phyloP scores from a whole-genome alignment of 2,113 vertebrate species.

The Pygoscelis adeliae region DNA sequence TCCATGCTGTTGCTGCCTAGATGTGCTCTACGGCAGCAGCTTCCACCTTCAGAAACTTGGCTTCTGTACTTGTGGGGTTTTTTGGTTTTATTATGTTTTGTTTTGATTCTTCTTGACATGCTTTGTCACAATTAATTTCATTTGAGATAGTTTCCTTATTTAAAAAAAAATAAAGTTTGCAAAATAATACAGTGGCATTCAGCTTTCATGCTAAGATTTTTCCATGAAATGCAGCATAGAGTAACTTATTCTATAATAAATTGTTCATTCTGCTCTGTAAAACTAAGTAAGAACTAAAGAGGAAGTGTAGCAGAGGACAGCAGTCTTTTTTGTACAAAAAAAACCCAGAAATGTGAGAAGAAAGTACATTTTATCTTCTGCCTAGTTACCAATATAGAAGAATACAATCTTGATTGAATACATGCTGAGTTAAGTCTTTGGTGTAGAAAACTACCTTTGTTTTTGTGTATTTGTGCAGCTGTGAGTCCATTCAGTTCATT shows the following conservation, averaged over 20 bases:
- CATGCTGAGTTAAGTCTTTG: neutral
- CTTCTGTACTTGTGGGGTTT: neutral
- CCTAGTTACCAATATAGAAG: neutral
- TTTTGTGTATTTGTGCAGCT: constrained; percentile 21
- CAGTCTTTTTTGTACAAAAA: neutral
- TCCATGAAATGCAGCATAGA: neutral
- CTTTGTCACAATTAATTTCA: neutral
- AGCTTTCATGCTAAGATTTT: neutral
- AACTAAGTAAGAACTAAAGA: neutral
- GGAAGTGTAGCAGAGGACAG: neutral
- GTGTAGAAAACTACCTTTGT: constrained; percentile 17
- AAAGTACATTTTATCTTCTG: neutral
- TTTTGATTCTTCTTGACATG: neutral
- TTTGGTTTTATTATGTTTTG: fast-evolving
- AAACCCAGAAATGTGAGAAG: neutral
- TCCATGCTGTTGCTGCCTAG: neutral
- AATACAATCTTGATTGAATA: constrained; percentile 51
- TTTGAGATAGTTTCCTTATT: neutral
- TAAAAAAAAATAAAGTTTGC: neutral
- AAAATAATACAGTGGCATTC: neutral
- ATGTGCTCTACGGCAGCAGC: neutral
- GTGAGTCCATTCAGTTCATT: constrained; percentile 1
- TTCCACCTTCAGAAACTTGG: neutral
- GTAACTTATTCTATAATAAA: neutral
- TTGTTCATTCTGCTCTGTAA: neutral